These are phyloP conservation scores for Mechanitis mazaeus DNA, from an alignment of 2,888 invertebrate genomes.

Conservation along the genomic window DNA sequence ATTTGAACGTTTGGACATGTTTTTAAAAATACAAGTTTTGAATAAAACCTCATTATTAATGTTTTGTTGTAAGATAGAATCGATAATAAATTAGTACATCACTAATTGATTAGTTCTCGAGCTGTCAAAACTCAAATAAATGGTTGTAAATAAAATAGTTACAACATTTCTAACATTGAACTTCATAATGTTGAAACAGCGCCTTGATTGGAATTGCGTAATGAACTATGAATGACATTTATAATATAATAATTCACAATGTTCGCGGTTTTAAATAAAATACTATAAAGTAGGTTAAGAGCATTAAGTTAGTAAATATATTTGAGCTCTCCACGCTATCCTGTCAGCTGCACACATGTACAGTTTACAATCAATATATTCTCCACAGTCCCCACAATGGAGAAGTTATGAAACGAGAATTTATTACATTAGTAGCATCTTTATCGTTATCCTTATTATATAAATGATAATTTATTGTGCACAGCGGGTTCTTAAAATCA, in stretches of 20 bases:
- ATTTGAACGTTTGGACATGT: too few relatives aligned
- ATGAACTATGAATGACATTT: background rate
- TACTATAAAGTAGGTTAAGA: background rate
- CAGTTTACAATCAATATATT: background rate
- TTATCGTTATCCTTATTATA: conserved; percentile 5
- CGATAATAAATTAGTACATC: too few relatives aligned
- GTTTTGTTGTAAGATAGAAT: too few relatives aligned
- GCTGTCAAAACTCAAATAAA: too few relatives aligned
- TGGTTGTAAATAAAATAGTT: too few relatives aligned
- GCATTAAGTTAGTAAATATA: background rate
- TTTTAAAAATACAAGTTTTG: too few relatives aligned
- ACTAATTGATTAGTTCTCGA: too few relatives aligned
- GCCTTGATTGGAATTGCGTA: background rate
- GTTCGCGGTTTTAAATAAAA: background rate
- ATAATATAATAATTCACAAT: conserved; percentile 1
- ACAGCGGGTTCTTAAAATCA: background rate
- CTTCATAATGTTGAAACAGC: too few relatives aligned
- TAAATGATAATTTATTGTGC: background rate
- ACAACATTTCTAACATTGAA: too few relatives aligned
- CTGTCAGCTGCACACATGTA: background rate
- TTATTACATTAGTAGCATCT: conserved; percentile 1
- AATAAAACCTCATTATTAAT: too few relatives aligned
- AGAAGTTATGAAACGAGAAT: background rate
- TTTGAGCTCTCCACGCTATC: conserved; percentile 2
- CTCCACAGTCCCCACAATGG: background rate